These are phyloP conservation scores for Sanderia malayensis DNA, from an alignment of 30 jellyfish, hydroid and myxozoan genomes.

Conservation along the genomic window DNA sequence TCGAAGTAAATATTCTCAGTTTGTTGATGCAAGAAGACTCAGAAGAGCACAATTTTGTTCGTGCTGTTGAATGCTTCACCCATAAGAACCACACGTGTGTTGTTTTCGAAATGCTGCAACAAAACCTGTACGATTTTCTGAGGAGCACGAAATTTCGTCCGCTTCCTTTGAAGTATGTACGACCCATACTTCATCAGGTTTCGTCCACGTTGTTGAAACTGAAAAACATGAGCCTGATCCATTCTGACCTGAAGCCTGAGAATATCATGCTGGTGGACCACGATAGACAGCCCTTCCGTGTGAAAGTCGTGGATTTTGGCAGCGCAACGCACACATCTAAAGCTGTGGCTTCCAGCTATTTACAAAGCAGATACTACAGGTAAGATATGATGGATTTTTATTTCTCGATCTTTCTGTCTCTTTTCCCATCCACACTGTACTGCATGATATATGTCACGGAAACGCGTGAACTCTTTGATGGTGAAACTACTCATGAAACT, in stretches of 20 bases:
- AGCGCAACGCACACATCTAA: constrained; percentile 97
- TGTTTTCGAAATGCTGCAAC: constrained; percentile 98
- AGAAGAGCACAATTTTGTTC: constrained; percentile 89
- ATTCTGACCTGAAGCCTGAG: constrained; percentile 97
- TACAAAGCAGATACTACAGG: constrained; percentile 98
- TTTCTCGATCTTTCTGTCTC: background rate
- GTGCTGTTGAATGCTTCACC: constrained; percentile 96
- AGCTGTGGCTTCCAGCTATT: constrained; percentile 97
- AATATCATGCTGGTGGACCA: constrained; percentile 97
- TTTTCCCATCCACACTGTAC: no score
- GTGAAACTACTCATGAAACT: no score
- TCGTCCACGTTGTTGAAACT: constrained; percentile 83
- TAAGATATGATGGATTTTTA: constrained; percentile 1
- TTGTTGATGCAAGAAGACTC: constrained; percentile 97
- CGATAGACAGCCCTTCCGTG: constrained; percentile 98
- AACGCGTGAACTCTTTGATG: no score
- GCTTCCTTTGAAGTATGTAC: constrained; percentile 82
- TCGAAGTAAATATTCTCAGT: constrained; percentile 92
- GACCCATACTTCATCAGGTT: constrained; percentile 96
- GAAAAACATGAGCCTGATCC: constrained; percentile 88
- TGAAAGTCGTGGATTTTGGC: constrained; percentile 97
- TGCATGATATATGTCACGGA: no score
- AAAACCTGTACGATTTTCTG: constrained; percentile 89
- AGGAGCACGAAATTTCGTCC: constrained; percentile 96
- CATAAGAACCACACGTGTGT: constrained; percentile 97